A percentile compares a stretch with the other conserved stretches of the same genome.
phyloP scores from a whole-genome alignment of 2,113 vertebrate species.

The Phocoena phocoena region DNA sequence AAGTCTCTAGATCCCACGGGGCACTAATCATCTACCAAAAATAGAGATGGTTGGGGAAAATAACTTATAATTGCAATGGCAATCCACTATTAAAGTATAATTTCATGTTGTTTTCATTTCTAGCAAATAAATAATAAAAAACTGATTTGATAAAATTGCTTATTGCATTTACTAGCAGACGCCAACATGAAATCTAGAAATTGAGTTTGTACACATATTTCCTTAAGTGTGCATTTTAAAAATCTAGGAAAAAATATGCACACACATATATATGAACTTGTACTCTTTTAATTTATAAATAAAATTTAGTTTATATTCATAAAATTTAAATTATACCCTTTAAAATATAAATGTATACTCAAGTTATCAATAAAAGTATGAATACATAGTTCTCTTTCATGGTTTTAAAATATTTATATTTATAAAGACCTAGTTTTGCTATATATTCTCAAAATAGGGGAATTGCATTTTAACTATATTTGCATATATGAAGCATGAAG shows the following conservation, averaged over 20 bases:
- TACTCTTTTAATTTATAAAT: conserved; percentile 49
- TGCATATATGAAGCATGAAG: background rate
- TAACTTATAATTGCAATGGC: conserved; percentile 82
- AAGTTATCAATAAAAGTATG: conserved; percentile 47
- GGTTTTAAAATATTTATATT: conserved; percentile 53
- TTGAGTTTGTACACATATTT: conserved; percentile 62
- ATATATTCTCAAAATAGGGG: conserved; percentile 11
- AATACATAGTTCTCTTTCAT: conserved; percentile 13
- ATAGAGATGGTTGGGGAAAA: conserved; percentile 80
- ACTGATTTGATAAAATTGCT: conserved; percentile 77
- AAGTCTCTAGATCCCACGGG: conserved; percentile 77
- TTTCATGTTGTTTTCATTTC: conserved; percentile 81
- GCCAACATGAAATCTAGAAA: conserved; percentile 72
- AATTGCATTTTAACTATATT: conserved; percentile 13
- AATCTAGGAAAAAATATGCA: conserved; percentile 49
- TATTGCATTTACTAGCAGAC: conserved; percentile 64
- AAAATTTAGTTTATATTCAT: conserved; percentile 29
- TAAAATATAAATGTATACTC: conserved; percentile 42
- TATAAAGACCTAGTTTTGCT: conserved; percentile 13
- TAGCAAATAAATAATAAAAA: conserved; percentile 79
- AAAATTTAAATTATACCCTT: conserved; percentile 52
- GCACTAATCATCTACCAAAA: conserved; percentile 81
- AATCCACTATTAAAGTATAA: conserved; percentile 81
- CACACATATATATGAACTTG: conserved; percentile 35
- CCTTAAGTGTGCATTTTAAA: conserved; percentile 51